Percentiles rank a stretch among this genome's conserved stretches.
These are phyloP conservation scores for Triplophysa rosa DNA, from an alignment of 2,113 vertebrate species.

Conservation along the genomic window DNA sequence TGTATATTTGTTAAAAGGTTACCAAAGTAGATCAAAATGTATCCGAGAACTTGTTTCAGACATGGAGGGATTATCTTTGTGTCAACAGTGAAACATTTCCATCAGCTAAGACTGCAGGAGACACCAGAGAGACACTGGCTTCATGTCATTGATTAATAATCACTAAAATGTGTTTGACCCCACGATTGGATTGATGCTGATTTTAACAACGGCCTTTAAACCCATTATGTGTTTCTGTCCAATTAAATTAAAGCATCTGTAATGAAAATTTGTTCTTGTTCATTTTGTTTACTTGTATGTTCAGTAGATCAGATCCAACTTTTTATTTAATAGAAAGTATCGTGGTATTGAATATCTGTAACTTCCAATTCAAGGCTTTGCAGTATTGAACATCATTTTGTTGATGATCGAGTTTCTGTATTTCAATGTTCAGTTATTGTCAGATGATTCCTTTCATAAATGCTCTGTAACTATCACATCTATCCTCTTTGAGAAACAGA, in stretches of 20 bases:
- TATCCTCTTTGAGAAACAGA: not conserved
- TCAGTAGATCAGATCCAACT: no score
- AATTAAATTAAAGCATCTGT: conserved; percentile 48
- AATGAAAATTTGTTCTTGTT: conserved; percentile 41
- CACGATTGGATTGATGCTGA: conserved; percentile 29
- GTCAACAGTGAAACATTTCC: not conserved
- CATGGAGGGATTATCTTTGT: not conserved
- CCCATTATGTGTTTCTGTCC: conserved; percentile 37
- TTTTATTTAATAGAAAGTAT: not conserved
- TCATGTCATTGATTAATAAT: conserved; percentile 26
- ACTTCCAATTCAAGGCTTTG: not conserved
- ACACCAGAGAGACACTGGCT: not conserved
- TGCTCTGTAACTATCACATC: not conserved
- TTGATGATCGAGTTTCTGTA: not conserved
- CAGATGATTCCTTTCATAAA: not conserved
- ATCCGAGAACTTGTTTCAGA: not conserved
- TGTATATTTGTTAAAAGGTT: not conserved
- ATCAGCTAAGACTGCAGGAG: not conserved
- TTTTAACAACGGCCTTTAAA: conserved; percentile 26
- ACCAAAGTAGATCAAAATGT: not conserved
- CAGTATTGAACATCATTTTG: not conserved
- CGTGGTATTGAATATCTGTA: not conserved
- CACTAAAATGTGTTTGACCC: conserved; percentile 30
- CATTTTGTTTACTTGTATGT: not conserved
- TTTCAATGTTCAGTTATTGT: conserved; percentile 6